Conservation (phyloP, 2,113 vertebrate species). For the Malurus elegans region DNA sequence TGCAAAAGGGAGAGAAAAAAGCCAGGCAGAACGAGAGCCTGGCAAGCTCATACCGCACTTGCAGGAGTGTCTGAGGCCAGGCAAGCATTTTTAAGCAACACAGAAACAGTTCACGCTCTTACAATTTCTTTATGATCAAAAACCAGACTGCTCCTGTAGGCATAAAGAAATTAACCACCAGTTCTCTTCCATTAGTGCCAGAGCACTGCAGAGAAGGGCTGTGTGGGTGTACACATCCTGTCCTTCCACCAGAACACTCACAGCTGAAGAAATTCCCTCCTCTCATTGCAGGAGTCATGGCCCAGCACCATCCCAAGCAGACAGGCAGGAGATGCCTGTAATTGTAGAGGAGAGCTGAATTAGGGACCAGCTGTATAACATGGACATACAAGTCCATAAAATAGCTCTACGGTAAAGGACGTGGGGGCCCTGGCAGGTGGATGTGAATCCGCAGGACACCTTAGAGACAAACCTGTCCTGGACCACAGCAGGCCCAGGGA, state of each 20-base stretch:
- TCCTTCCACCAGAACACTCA: neutral
- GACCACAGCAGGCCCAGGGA: neutral
- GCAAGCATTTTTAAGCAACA: neutral
- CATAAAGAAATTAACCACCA: neutral
- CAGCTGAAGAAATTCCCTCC: neutral
- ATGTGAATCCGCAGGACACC: neutral
- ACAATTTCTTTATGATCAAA: neutral
- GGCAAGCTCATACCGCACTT: neutral
- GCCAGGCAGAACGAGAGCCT: neutral
- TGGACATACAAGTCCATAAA: neutral
- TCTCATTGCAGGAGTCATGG: neutral
- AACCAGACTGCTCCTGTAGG: neutral
- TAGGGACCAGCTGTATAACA: neutral
- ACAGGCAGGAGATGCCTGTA: neutral
- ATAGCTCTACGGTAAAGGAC: neutral
- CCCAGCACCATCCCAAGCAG: neutral
- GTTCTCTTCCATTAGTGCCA: neutral
- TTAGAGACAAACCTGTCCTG: neutral
- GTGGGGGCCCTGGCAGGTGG: rapidly evolving
- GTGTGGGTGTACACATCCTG: neutral
- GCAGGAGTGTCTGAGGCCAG: neutral
- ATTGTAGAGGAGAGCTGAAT: neutral
- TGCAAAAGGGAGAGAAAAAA: neutral
- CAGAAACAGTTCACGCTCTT: neutral
- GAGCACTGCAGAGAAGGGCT: neutral